phyloP scores from a whole-genome alignment of 2,797 vertebrate genomes.

The Microctenopoma steveboyesi region DNA sequence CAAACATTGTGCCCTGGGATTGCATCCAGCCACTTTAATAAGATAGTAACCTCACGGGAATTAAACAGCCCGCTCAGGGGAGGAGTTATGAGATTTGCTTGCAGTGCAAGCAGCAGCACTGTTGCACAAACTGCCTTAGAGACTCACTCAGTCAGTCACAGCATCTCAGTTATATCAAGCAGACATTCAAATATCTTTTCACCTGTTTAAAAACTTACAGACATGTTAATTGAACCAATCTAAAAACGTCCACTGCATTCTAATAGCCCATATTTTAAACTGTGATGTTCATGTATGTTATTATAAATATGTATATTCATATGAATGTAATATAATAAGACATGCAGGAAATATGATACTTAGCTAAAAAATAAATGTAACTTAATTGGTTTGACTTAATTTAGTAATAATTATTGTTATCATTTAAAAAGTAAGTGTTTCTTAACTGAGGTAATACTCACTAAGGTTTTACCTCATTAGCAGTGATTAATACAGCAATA shows the following conservation, averaged over 20 bases:
- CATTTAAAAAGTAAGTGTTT: too few relatives aligned
- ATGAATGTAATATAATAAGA: too few relatives aligned
- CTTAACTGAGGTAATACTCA: too few relatives aligned
- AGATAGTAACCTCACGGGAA: constrained; percentile 69
- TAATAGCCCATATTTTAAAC: not conserved
- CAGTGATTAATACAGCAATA: too few relatives aligned
- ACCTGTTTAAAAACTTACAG: not conserved
- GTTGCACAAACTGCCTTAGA: constrained; percentile 25
- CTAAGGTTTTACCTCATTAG: too few relatives aligned
- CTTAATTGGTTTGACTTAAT: too few relatives aligned
- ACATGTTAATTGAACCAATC: not conserved
- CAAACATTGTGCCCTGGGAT: constrained; percentile 73
- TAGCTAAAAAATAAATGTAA: too few relatives aligned
- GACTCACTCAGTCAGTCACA: constrained; percentile 44
- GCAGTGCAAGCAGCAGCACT: constrained; percentile 43
- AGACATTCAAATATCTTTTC: not conserved
- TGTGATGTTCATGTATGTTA: not conserved
- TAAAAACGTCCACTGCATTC: not conserved
- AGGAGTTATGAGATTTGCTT: constrained; percentile 62
- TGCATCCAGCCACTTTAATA: constrained; percentile 77
- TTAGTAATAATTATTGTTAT: too few relatives aligned
- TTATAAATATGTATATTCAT: too few relatives aligned
- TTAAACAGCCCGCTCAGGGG: constrained; percentile 62
- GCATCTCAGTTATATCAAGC: constrained; percentile 32
- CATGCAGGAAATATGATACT: too few relatives aligned